Evolutionary conservation across 37 sponge, comb jelly and placozoan genomes (phyloP).

Genomic region (Corticium candelabrum): DNA sequence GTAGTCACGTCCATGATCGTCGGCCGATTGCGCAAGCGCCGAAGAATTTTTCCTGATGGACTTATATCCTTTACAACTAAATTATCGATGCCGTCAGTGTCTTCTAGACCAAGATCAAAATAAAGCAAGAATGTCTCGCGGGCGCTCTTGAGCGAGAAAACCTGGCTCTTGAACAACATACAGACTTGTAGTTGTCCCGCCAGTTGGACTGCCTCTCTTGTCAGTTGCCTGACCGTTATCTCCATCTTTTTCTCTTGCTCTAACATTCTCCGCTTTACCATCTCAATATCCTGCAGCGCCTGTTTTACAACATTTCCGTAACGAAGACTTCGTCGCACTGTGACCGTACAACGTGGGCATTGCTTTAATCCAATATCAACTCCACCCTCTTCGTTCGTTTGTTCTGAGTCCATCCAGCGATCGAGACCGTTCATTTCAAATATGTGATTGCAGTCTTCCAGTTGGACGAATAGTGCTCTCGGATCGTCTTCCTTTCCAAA

Average conservation of each 20-base stretch:
- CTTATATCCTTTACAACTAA: not conserved
- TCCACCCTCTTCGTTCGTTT: not conserved
- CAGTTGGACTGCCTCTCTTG: not conserved
- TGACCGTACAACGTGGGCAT: slow-evolving; percentile 69
- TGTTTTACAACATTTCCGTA: slow-evolving; percentile 73
- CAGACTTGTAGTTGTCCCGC: not conserved
- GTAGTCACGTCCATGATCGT: not conserved
- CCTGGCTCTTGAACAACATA: not conserved
- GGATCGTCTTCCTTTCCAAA: slow-evolving; percentile 77
- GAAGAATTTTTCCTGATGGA: not conserved
- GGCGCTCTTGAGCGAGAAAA: not conserved
- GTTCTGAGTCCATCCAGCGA: slow-evolving; percentile 52
- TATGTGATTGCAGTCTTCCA: slow-evolving; percentile 72
- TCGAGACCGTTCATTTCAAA: slow-evolving; percentile 70
- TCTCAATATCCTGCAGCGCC: slow-evolving; percentile 37
- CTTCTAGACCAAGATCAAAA: no score
- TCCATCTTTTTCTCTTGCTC: not conserved
- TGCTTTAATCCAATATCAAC: slow-evolving; percentile 40
- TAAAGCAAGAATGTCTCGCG: no score
- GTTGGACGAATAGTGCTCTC: slow-evolving; percentile 62
- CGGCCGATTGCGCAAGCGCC: not conserved
- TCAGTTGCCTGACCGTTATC: not conserved
- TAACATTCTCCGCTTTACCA: slow-evolving; percentile 40
- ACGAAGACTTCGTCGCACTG: slow-evolving; percentile 50
- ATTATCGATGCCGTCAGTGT: no score